Evolutionary conservation across 2,113 vertebrate species (phyloP).

Genomic region (Bubo bubo): DNA sequence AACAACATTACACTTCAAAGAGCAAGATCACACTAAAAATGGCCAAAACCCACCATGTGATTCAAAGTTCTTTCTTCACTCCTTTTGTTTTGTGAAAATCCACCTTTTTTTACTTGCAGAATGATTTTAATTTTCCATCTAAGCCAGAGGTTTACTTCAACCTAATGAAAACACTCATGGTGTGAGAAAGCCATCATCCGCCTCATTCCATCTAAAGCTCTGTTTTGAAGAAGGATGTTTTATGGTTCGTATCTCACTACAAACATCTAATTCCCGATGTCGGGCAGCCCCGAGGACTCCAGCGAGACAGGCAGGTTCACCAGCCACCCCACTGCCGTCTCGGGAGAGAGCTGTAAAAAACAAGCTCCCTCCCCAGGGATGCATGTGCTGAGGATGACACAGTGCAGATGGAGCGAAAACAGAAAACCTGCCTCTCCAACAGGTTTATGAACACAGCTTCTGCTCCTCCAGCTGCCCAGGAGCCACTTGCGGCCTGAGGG

Average conservation of each 20-base stretch:
- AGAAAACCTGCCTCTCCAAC: not conserved
- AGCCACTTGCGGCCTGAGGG: not conserved
- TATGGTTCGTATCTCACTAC: not conserved
- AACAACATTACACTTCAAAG: not conserved
- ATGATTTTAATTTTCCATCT: not conserved
- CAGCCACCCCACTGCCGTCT: rapidly evolving
- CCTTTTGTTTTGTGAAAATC: not conserved
- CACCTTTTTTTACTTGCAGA: not conserved
- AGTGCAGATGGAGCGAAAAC: not conserved
- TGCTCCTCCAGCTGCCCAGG: not conserved
- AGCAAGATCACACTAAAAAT: not conserved
- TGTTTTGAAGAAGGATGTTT: not conserved
- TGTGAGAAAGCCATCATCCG: not conserved
- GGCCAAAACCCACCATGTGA: not conserved
- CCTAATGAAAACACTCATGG: not conserved
- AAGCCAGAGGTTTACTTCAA: not conserved
- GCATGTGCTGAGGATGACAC: rapidly evolving
- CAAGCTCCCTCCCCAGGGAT: not conserved
- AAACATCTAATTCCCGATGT: not conserved
- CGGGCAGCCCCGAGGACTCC: not conserved
- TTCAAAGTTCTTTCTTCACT: not conserved
- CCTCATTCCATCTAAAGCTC: not conserved
- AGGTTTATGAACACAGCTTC: not conserved
- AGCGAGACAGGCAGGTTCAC: not conserved
- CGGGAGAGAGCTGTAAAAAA: not conserved